Evolutionary conservation across 2,113 vertebrate species (phyloP).

Genomic region (Oncorhynchus tshawytscha): DNA sequence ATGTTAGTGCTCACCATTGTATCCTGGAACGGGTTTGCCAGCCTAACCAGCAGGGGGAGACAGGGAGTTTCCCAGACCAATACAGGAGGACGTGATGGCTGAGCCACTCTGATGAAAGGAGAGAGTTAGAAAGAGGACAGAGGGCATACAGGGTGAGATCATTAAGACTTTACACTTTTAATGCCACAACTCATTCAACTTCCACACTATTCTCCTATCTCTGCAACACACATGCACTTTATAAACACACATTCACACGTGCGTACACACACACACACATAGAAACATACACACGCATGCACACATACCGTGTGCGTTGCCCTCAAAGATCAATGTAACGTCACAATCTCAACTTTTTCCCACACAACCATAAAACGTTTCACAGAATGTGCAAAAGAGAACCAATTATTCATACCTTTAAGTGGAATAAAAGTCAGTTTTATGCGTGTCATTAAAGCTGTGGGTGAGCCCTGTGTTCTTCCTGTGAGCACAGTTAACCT

Average conservation of each 20-base stretch:
- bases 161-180: not conserved
- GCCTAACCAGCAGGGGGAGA: constrained; percentile 89
- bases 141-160: not conserved
- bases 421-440: not conserved
- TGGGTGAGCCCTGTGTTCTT: not conserved
- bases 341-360: too few relatives aligned
- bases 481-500: constrained; percentile 42
- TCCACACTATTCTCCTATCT: not conserved
- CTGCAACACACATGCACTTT: not conserved
- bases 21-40: constrained; percentile 91
- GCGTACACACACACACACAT: not conserved
- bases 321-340: too few relatives aligned
- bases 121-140: not conserved
- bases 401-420: not conserved
- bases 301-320: too few relatives aligned
- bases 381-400: not conserved
- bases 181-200: not conserved
- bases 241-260: not conserved
- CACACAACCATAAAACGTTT: not conserved
- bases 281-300: not conserved
- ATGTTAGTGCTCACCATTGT: constrained; percentile 81
- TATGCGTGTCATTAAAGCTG: not conserved
- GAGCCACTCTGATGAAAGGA: constrained; percentile 83
- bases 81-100: constrained; percentile 86
- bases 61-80: constrained; percentile 86